These are phyloP conservation scores for Etheostoma cragini DNA, from an alignment of 2,113 vertebrate species.

Conservation along the genomic window DNA sequence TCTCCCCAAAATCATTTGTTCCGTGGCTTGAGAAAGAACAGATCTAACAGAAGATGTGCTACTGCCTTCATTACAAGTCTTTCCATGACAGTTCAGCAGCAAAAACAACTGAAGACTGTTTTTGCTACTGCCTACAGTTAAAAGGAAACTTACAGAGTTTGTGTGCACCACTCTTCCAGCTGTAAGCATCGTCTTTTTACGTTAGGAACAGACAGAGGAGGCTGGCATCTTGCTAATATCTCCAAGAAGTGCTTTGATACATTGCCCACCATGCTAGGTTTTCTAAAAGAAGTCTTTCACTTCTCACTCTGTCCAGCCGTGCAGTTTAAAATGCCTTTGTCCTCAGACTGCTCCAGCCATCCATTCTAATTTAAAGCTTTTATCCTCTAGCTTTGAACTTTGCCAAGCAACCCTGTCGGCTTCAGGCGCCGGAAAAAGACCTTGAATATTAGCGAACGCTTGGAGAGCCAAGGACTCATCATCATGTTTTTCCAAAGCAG, in stretches of 20 bases:
- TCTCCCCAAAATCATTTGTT: not conserved
- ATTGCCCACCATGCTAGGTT: slow-evolving; percentile 20
- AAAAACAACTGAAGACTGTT: slow-evolving; percentile 1
- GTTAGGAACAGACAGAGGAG: slow-evolving; percentile 3
- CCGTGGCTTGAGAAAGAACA: not conserved
- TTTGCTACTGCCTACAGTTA: slow-evolving; percentile 1
- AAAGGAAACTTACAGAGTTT: not conserved
- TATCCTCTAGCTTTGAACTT: slow-evolving; percentile 31
- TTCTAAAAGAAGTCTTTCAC: not conserved
- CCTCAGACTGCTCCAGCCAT: slow-evolving; percentile 40
- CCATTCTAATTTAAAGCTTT: slow-evolving; percentile 59
- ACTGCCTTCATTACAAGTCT: slow-evolving; percentile 14
- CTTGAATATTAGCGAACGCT: slow-evolving; percentile 8
- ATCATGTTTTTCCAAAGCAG: slow-evolving; percentile 51
- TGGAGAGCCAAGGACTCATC: not conserved
- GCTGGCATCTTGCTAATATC: slow-evolving; percentile 27
- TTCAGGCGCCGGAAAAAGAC: not conserved
- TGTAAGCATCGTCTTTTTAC: slow-evolving; percentile 2
- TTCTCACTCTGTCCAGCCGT: slow-evolving; percentile 7
- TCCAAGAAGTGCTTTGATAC: slow-evolving; percentile 41
- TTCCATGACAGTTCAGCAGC: not conserved
- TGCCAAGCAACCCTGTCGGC: slow-evolving; percentile 12
- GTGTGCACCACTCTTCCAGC: not conserved
- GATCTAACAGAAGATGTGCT: slow-evolving; percentile 1
- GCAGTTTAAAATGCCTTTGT: slow-evolving; percentile 49